Conservation (phyloP, 1,140 invertebrate genomes). For the Achatina immaculata region DNA sequence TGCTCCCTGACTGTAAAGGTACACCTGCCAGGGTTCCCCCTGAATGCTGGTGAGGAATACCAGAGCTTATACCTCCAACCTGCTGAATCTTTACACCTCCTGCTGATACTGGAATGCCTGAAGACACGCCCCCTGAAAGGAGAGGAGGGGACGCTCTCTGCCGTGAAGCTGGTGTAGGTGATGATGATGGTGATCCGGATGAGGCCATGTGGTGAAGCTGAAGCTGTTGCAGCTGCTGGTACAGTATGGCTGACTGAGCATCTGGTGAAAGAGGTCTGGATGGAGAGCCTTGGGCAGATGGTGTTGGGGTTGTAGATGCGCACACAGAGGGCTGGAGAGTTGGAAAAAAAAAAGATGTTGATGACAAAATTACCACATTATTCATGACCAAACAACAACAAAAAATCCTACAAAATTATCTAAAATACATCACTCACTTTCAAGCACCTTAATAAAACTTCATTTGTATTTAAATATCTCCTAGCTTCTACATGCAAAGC, state of each 20-base stretch:
- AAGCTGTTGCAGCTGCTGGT: slow-evolving; percentile 37
- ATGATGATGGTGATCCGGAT: slow-evolving; percentile 9
- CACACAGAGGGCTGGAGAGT: background rate
- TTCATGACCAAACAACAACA: too few species aligned
- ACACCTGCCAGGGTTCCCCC: background rate
- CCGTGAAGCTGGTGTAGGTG: slow-evolving; percentile 1
- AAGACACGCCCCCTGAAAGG: slow-evolving; percentile 15
- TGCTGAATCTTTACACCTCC: background rate
- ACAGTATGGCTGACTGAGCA: slow-evolving; percentile 19
- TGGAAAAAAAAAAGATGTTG: background rate
- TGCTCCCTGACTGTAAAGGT: background rate
- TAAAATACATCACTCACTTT: too few species aligned
- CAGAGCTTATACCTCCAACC: background rate
- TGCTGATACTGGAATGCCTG: slow-evolving; percentile 19
- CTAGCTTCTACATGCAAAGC: too few species aligned
- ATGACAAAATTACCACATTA: background rate
- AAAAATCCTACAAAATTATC: too few species aligned
- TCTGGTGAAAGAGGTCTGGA: slow-evolving; percentile 41
- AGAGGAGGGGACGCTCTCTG: slow-evolving; percentile 12
- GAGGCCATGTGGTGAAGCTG: slow-evolving; percentile 28
- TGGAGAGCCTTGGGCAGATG: slow-evolving; percentile 37
- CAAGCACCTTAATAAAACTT: too few species aligned
- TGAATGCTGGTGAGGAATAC: background rate
- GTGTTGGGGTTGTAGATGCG: background rate
- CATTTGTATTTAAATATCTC: too few species aligned